Conservation (phyloP, 2,797 vertebrate species). For the Cottoperca gobio region DNA sequence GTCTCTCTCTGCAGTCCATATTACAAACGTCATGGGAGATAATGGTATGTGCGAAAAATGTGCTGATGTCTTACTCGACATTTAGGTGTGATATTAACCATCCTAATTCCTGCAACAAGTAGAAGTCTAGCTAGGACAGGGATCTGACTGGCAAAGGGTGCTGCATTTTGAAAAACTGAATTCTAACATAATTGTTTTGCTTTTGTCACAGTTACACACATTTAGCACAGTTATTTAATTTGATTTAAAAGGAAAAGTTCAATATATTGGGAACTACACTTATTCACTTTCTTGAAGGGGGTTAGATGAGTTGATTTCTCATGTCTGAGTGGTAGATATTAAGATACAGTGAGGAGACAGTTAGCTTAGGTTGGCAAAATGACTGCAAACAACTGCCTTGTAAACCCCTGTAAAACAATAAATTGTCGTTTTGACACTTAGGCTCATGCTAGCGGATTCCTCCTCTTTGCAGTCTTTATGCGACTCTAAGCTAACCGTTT, state of each 20-base stretch:
- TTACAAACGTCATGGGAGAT: constrained; percentile 5
- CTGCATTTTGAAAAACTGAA: not conserved
- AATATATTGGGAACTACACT: not conserved
- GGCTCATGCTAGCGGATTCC: no score
- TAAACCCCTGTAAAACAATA: not conserved
- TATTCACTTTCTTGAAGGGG: not conserved
- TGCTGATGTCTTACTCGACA: constrained; percentile 31
- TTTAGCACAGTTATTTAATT: not conserved
- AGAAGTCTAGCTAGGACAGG: not conserved
- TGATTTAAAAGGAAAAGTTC: not conserved
- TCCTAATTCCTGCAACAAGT: constrained; percentile 25
- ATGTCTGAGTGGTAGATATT: no score
- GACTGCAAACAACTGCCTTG: not conserved
- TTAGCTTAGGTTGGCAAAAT: not conserved
- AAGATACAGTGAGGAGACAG: no score
- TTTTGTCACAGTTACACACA: not conserved
- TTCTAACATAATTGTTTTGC: no score
- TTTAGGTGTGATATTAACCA: constrained; percentile 46
- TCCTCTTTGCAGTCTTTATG: not conserved
- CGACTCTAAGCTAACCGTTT: not conserved
- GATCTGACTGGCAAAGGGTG: not conserved
- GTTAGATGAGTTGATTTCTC: not conserved
- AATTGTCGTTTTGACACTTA: not conserved
- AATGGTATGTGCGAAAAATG: constrained; percentile 26
- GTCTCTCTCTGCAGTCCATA: not conserved